These are phyloP conservation scores for Trematocara stigmaticum DNA, from an alignment of 2,113 vertebrate genomes.

Conservation along the genomic window DNA sequence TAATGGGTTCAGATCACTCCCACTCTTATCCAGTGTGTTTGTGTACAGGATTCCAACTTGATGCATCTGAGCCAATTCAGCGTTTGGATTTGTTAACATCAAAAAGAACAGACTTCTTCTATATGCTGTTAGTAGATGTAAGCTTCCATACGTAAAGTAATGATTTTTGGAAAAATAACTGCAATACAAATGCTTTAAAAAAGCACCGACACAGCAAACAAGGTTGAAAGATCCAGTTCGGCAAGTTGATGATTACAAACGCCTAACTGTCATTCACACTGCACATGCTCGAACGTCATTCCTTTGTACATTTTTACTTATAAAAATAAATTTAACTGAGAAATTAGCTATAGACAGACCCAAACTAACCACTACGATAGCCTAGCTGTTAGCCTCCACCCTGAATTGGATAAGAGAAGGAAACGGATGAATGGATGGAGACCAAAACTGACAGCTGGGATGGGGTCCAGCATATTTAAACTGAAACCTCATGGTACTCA, in stretches of 20 bases:
- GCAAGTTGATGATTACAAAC: background rate
- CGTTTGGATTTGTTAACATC: background rate
- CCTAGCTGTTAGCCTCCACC: background rate
- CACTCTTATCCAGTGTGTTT: background rate
- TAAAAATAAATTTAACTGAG: background rate
- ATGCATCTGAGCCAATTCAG: background rate
- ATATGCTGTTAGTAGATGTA: background rate
- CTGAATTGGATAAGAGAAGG: background rate
- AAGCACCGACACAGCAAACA: background rate
- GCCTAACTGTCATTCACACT: background rate
- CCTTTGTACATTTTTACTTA: background rate
- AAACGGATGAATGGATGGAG: background rate
- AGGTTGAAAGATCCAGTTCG: background rate
- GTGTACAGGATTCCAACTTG: background rate
- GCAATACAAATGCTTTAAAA: background rate
- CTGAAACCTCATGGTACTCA: background rate
- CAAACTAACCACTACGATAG: background rate
- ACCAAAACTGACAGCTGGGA: background rate
- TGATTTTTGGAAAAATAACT: background rate
- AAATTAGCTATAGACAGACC: background rate
- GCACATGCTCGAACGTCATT: background rate
- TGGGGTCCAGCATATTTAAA: background rate
- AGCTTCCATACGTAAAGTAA: background rate
- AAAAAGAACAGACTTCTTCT: background rate
- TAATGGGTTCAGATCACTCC: background rate